Conservation (phyloP, 1,140 invertebrate genomes). For the Andrena cerasifolii region DNA sequence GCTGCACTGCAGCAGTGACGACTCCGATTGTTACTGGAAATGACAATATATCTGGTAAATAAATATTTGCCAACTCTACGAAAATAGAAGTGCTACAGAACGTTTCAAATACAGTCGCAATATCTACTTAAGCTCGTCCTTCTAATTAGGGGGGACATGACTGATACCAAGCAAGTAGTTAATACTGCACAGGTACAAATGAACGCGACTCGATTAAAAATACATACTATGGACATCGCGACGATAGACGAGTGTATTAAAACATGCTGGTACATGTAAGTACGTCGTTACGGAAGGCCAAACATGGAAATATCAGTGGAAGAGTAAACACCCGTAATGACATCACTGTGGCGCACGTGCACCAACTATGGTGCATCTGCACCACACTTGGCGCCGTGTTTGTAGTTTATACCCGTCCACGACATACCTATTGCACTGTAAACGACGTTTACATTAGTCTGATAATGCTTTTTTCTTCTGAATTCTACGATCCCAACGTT, state of each 20-base stretch:
- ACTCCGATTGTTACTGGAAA: too few relatives aligned
- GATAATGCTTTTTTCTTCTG: not conserved
- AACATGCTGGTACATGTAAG: not conserved
- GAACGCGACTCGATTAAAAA: not conserved
- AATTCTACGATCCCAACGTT: not conserved
- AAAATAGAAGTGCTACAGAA: too few relatives aligned
- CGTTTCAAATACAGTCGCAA: too few relatives aligned
- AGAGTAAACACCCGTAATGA: conserved; percentile 49
- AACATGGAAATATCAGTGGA: conserved; percentile 56
- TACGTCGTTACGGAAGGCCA: conserved; percentile 22
- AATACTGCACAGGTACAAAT: too few relatives aligned
- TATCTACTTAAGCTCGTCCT: too few relatives aligned
- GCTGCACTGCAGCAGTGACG: too few relatives aligned
- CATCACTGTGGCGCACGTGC: conserved; percentile 58
- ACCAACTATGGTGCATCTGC: conserved; percentile 53
- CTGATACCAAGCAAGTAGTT: too few relatives aligned
- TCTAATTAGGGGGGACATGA: too few relatives aligned
- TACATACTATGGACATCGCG: not conserved
- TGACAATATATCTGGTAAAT: too few relatives aligned
- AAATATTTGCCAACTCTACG: too few relatives aligned
- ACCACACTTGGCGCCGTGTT: conserved; percentile 33
- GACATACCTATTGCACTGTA: conserved; percentile 40
- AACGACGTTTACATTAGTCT: conserved; percentile 33
- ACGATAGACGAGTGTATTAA: too few relatives aligned
- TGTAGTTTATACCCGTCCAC: conserved; percentile 12